Evolutionary conservation across 2,888 invertebrate genomes (phyloP).

Genomic region (Polyommatus iphigenia): DNA sequence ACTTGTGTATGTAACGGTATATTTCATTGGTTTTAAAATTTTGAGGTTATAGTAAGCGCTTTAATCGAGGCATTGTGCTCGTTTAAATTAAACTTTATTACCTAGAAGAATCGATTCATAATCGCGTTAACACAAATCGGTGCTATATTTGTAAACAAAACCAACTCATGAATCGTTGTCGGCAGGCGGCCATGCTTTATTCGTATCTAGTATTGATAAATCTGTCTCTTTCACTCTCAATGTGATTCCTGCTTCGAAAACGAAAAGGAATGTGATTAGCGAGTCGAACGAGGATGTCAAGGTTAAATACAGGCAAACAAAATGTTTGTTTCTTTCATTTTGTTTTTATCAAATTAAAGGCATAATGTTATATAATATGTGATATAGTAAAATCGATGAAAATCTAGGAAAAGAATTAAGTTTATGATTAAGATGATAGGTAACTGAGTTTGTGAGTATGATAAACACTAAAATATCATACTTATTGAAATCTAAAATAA

Average conservation of each 20-base stretch:
- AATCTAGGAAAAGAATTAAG: too few species aligned
- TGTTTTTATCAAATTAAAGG: background rate
- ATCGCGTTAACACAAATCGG: background rate
- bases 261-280: background rate
- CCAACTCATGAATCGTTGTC: constrained; percentile 16
- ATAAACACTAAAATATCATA: background rate
- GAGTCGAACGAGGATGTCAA: background rate
- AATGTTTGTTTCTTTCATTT: background rate
- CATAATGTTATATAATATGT: too few species aligned
- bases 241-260: background rate
- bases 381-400: background rate
- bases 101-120: background rate
- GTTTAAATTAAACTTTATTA: background rate
- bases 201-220: constrained; percentile 19
- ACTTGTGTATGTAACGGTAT: background rate
- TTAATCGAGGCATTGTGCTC: background rate
- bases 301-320: background rate
- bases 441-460: too few species aligned
- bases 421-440: too few species aligned
- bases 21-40: background rate
- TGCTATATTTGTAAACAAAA: constrained; percentile 24
- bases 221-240: constrained; percentile 8
- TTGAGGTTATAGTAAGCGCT: constrained; percentile 21
- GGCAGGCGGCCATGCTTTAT: constrained; percentile 10
- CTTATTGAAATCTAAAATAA: constrained; percentile 3